Percentiles rank a stretch among this genome's conserved stretches.
Evolutionary conservation across 2,888 invertebrate species (phyloP).

Genomic region (Chorisops tibialis): DNA sequence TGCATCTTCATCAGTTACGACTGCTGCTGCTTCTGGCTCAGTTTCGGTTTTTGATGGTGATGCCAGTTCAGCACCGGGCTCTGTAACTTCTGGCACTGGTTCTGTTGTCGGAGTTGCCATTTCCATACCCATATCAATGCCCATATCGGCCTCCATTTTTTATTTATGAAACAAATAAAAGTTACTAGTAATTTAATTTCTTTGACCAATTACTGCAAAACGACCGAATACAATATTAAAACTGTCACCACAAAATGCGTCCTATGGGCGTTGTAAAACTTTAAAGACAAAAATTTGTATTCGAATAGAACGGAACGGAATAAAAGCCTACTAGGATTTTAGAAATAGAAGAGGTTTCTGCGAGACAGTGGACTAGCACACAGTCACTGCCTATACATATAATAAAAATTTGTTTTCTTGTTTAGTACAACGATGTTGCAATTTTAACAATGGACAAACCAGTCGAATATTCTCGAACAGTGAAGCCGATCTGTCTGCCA

Average conservation of each 20-base stretch:
- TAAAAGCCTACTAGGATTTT: neutral
- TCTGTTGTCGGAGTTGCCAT: too few species aligned
- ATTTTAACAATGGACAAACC: conserved; percentile 75
- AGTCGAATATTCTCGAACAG: conserved; percentile 66
- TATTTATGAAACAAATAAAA: neutral
- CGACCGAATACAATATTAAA: conserved; percentile 3
- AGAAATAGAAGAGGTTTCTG: neutral
- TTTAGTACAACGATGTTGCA: conserved; percentile 78
- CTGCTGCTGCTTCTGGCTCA: too few species aligned
- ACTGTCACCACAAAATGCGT: neutral
- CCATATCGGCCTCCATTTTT: conserved; percentile 8
- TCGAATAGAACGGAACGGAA: neutral
- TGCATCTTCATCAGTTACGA: too few species aligned
- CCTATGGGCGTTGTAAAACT: neutral
- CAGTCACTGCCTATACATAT: too few species aligned
- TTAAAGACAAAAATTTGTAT: conserved; percentile 2
- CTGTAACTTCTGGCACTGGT: too few species aligned
- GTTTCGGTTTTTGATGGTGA: too few species aligned
- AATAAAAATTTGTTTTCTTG: neutral
- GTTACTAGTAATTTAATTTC: neutral
- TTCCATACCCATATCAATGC: neutral
- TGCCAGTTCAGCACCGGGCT: too few species aligned
- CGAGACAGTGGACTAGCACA: too few species aligned
- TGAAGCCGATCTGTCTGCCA: conserved; percentile 78
- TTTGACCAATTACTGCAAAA: neutral